Conservation (phyloP, 2,888 invertebrate species). For the Cheilosia vernalis region DNA sequence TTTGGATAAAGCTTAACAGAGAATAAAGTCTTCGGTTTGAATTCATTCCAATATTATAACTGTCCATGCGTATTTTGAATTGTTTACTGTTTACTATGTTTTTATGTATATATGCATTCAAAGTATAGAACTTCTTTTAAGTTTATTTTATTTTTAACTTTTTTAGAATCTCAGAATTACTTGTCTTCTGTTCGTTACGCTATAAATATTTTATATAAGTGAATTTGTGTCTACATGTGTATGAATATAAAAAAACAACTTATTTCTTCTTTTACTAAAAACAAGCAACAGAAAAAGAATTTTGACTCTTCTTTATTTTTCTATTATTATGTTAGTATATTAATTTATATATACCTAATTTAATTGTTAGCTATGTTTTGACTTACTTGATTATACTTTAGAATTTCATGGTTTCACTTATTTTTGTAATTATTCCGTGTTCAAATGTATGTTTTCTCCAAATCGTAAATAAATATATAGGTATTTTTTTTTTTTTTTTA, state of each 20-base stretch:
- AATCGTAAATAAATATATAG: conserved; percentile 71
- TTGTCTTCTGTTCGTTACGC: conserved; percentile 56
- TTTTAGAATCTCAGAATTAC: conserved; percentile 62
- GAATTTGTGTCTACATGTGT: conserved; percentile 72
- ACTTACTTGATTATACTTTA: conserved; percentile 74
- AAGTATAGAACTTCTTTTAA: conserved; percentile 55
- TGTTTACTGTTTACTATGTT: conserved; percentile 10
- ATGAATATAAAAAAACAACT: conserved; percentile 74
- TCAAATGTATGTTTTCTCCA: conserved; percentile 74
- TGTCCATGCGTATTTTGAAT: conserved; percentile 58
- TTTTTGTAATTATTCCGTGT: conserved; percentile 74
- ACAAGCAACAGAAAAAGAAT: conserved; percentile 71
- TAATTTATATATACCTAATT: conserved; percentile 62
- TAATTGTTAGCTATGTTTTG: conserved; percentile 68
- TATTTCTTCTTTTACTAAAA: conserved; percentile 60
- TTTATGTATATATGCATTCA: conserved; percentile 52
- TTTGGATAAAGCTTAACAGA: neutral
- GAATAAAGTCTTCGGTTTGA: neutral
- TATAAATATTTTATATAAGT: conserved; percentile 67
- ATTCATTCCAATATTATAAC: neutral
- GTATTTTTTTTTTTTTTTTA: conserved; percentile 71
- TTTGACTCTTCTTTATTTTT: conserved; percentile 54
- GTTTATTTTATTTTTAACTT: conserved; percentile 42
- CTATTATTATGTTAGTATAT: conserved; percentile 50
- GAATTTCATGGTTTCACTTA: conserved; percentile 75